These are phyloP conservation scores for Isotomurus palustris DNA, from an alignment of 2,888 invertebrate species.

Conservation along the genomic window DNA sequence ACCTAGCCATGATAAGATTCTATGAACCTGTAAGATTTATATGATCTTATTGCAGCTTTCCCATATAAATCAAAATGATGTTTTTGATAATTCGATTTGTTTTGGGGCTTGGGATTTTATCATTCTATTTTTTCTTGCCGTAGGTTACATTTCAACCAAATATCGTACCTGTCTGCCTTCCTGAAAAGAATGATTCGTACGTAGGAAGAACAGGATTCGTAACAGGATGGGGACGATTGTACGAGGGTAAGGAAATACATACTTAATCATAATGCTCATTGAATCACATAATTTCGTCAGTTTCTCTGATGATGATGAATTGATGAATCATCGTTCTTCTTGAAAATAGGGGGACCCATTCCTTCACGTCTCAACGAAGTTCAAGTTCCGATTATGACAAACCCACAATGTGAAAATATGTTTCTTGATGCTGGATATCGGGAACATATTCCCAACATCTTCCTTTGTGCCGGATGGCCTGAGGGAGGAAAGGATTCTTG, in stretches of 20 bases:
- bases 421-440: conserved; percentile 70
- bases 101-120: too few species aligned
- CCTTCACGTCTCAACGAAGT: conserved; percentile 89
- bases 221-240: conserved; percentile 87
- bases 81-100: too few species aligned
- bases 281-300: not conserved
- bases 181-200: conserved; percentile 65
- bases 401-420: conserved; percentile 82
- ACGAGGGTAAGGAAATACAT: conserved; percentile 64
- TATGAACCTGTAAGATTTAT: conserved; percentile 90
- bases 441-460: conserved; percentile 47
- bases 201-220: conserved; percentile 81
- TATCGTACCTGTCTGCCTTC: conserved; percentile 80
- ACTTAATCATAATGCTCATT: not conserved
- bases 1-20: conserved; percentile 78
- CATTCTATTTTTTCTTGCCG: too few species aligned
- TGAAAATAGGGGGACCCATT: conserved; percentile 73
- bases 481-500: conserved; percentile 47
- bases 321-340: not conserved
- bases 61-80: too few species aligned
- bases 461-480: conserved; percentile 48
- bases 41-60: too few species aligned
- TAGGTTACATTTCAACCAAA: conserved; percentile 85
- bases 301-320: not conserved
- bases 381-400: conserved; percentile 83